Conservation (phyloP, 2,113 vertebrate species). For the Varanus salvator region DNA sequence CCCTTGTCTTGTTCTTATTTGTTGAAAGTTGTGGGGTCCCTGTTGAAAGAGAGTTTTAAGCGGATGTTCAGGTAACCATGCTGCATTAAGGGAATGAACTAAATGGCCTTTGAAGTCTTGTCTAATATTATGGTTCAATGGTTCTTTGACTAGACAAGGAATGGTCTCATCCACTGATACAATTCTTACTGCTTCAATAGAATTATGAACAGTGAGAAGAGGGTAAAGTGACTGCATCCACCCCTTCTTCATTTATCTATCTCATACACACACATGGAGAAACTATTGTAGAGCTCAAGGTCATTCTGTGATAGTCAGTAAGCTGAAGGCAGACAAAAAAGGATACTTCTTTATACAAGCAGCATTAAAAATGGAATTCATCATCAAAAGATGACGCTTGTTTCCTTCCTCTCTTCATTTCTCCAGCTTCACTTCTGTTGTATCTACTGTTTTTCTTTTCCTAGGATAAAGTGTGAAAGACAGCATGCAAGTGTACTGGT, state of each 20-base stretch:
- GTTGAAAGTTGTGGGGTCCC: background rate
- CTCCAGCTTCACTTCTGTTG: background rate
- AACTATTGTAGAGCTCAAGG: background rate
- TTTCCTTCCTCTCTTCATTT: background rate
- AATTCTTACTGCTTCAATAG: background rate
- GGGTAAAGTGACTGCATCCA: background rate
- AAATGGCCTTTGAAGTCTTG: background rate
- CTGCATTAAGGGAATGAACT: background rate
- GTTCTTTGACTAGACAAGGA: background rate
- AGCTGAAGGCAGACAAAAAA: constrained; percentile 8
- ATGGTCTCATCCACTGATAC: background rate
- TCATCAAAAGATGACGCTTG: background rate
- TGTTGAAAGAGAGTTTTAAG: background rate
- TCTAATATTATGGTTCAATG: background rate
- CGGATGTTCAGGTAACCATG: background rate
- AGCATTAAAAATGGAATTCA: constrained; percentile 17
- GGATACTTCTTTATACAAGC: background rate
- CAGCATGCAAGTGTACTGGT: background rate
- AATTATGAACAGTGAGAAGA: background rate
- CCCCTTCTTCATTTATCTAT: background rate
- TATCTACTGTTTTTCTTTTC: background rate
- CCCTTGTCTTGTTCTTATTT: no score
- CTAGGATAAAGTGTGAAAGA: background rate
- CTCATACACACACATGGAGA: background rate
- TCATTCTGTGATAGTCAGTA: background rate